Evolutionary conservation across 2,888 invertebrate genomes (phyloP), one percentile per base, ranked within the genome.

Genomic region (Oeneis ivallda): DNA sequence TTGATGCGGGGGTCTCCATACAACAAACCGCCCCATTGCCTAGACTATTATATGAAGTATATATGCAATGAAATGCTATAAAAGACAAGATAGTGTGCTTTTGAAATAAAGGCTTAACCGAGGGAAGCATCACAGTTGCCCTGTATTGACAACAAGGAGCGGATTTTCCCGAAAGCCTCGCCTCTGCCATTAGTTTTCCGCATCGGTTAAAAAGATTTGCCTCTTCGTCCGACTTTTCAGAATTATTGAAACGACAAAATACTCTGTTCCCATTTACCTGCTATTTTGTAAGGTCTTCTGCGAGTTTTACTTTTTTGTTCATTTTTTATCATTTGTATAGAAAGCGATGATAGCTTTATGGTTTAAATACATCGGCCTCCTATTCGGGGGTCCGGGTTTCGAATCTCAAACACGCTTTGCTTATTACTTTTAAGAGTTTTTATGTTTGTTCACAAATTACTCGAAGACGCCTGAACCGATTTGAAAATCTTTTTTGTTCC

Each of bases 101-200:
- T 78, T 85, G 86, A 89, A 89, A 87, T 87, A 90, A 90, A 91
- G 90, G 90, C 89, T 91, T 89, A 90, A 85, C 85, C 79, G 84
- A 79, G 87, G 84, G 85, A 87, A 85, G 85, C 90, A 87, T 91
- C 90, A 89, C 84, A 81, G 89, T 84, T 83, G 86, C 88, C 84
- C 83, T 84, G 90, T 92, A 91, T 91, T 91, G 91, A 92, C 91
- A 92, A 92, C 89, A 89, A 89, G 89, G 87, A 90, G 87, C 89
- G 89, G 91, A 91, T 92, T 91, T 89, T 79, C 79, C 79, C 84
- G 84, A 89, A 89, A 91, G 89, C 89, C 86, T 86, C 91, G 91
- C 91, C 89, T 90, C 81, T 81, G 89, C 91, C 91, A 92, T 92
- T 92, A 92, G 91, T 91, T 92, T 88, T 86, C 85, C 89, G 87